Percentiles rank a stretch among this genome's conserved stretches.
Conservation (phyloP, 2,888 invertebrate genomes). For the Polyommatus iphigenia region DNA sequence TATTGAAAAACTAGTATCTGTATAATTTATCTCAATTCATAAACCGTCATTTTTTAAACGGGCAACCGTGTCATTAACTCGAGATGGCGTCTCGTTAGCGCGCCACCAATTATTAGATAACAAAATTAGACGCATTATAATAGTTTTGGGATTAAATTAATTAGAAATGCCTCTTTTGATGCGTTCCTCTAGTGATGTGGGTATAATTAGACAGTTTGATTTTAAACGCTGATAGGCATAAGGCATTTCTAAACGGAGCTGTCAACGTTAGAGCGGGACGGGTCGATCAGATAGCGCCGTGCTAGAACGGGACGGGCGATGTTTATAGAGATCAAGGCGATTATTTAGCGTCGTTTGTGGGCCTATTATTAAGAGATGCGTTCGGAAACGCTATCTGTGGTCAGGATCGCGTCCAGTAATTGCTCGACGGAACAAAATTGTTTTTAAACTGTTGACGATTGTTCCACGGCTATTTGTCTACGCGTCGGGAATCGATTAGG, state of each 20-base stretch:
- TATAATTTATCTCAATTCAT: slow-evolving; percentile 64
- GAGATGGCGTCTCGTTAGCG: slow-evolving; percentile 74
- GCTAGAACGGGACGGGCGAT: slow-evolving; percentile 53
- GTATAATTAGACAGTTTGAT: slow-evolving; percentile 79
- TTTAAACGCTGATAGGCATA: slow-evolving; percentile 66
- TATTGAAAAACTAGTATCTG: slow-evolving; percentile 43
- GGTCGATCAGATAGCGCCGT: slow-evolving; percentile 41
- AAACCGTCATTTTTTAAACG: slow-evolving; percentile 48
- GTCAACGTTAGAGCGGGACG: slow-evolving; percentile 61
- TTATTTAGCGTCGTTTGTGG: slow-evolving; percentile 57
- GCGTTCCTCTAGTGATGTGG: slow-evolving; percentile 74
- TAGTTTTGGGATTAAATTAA: slow-evolving; percentile 78
- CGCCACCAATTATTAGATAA: slow-evolving; percentile 76
- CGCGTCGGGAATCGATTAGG: slow-evolving; percentile 61
- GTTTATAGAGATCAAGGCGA: slow-evolving; percentile 58
- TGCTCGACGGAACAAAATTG: slow-evolving; percentile 74
- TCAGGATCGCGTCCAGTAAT: slow-evolving; percentile 72
- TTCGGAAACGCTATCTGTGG: slow-evolving; percentile 63
- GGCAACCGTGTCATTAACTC: slow-evolving; percentile 58
- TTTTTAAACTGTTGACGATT: slow-evolving; percentile 75
- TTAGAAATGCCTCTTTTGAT: slow-evolving; percentile 74
- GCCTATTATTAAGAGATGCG: slow-evolving; percentile 77
- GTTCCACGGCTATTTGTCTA: slow-evolving; percentile 77
- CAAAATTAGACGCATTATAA: slow-evolving; percentile 77
- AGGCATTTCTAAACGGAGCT: slow-evolving; percentile 66